Conservation (phyloP, 2,113 vertebrate genomes). For the Pseudorasbora parva region DNA sequence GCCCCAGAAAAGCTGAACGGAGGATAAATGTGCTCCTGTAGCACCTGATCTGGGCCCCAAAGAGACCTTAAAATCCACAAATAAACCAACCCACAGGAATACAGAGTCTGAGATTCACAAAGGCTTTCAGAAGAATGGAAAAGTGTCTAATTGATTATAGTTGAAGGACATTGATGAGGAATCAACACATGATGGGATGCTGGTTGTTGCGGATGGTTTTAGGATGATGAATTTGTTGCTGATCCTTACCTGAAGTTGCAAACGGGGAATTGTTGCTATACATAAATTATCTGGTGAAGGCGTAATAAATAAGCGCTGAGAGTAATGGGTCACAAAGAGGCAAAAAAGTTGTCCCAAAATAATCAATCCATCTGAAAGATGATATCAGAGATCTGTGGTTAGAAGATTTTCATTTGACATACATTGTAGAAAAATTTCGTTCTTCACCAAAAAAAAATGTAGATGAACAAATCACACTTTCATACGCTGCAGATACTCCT, state of each 20-base stretch:
- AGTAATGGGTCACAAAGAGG: neutral
- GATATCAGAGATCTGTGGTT: neutral
- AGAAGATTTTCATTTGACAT: neutral
- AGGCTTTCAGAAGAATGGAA: neutral
- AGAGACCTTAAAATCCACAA: neutral
- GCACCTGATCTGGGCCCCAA: neutral
- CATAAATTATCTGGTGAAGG: neutral
- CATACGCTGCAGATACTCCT: neutral
- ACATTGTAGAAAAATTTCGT: neutral
- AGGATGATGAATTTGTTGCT: neutral
- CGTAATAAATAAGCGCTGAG: neutral
- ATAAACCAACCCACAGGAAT: neutral
- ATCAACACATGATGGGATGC: constrained; percentile 8
- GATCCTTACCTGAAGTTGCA: constrained; percentile 3
- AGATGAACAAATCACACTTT: neutral
- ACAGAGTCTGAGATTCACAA: neutral
- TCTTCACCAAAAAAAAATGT: neutral
- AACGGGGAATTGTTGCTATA: neutral
- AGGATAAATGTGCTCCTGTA: neutral
- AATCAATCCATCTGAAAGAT: neutral
- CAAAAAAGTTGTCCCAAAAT: neutral
- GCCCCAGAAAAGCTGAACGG: neutral
- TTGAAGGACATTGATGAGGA: neutral
- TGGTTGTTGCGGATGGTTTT: neutral
- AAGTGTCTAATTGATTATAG: neutral